These are phyloP conservation scores for human (Homo sapiens) DNA, from an alignment of 2,113 vertebrate species.

Conservation along the genomic window GRCh38 chr6:23913501-23914000, in stretches of 20 bases:
- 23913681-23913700: background rate
- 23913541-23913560: no score
- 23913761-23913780: background rate
- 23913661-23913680: background rate
- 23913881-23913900: background rate
- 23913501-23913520: no score
- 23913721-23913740: background rate
- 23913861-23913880: background rate
- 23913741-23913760: background rate
- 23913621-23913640: background rate
- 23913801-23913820: background rate
- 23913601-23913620: no score
- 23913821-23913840: background rate
- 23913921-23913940: background rate
- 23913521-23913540: no score
- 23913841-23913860: background rate
- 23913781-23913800: background rate
- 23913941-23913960: background rate
- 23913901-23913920: background rate
- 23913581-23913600: no score
- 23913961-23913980: background rate
- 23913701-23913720: background rate
- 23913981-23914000: background rate
- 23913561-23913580: no score
- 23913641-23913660: background rate